Percentiles rank a stretch among this genome's conserved stretches.
phyloP scores from a whole-genome alignment of 1,140 invertebrate species.

The Chrysomallon squamiferum region DNA sequence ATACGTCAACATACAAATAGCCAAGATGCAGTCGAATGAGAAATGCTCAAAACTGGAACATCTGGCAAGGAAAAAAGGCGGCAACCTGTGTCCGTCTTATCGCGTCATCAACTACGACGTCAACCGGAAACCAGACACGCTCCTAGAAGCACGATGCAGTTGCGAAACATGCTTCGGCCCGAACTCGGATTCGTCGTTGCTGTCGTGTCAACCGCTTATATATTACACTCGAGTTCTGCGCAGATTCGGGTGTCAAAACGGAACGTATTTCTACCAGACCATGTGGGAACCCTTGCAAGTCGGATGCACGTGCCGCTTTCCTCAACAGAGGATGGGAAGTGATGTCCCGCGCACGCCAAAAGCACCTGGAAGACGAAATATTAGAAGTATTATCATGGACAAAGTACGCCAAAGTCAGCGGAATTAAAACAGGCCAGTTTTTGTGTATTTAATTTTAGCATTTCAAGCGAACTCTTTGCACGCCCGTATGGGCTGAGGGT shows the following conservation, averaged over 20 bases:
- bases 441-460: too few relatives aligned
- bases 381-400: too few relatives aligned
- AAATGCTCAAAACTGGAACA: background rate
- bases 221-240: constrained; percentile 1
- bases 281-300: background rate
- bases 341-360: too few relatives aligned
- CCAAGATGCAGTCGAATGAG: background rate
- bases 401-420: too few relatives aligned
- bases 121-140: background rate
- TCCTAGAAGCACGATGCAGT: background rate
- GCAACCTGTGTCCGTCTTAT: background rate
- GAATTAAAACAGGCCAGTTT: too few relatives aligned
- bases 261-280: background rate
- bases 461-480: too few relatives aligned
- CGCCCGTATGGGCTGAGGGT: too few relatives aligned
- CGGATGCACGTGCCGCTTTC: background rate
- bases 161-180: background rate
- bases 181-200: background rate
- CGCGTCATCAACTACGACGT: constrained; percentile 3
- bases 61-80: background rate
- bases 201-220: background rate
- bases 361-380: too few relatives aligned
- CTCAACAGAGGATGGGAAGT: too few relatives aligned
- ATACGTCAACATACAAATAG: background rate
- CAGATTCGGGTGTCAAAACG: background rate